Evolutionary conservation across 1,140 invertebrate genomes (phyloP).

Genomic region (Coelopa frigida): DNA sequence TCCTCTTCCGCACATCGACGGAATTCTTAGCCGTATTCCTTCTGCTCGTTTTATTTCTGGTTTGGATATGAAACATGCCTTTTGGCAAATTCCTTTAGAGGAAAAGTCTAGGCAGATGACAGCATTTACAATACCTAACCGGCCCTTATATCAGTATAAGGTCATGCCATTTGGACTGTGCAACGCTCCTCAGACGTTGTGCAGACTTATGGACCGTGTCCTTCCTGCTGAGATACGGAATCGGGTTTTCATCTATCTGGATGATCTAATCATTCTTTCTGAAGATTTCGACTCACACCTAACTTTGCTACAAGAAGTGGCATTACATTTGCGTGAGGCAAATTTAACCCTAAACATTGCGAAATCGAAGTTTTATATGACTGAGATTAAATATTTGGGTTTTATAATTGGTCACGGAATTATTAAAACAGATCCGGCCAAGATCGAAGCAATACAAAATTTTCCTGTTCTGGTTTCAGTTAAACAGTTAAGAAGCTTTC

Average conservation of each 20-base stretch:
- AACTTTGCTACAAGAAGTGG: slow-evolving; percentile 29
- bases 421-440: slow-evolving; percentile 15
- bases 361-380: slow-evolving; percentile 43
- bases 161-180: slow-evolving; percentile 18
- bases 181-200: slow-evolving; percentile 11
- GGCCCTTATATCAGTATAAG: slow-evolving; percentile 6
- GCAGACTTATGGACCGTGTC: slow-evolving; percentile 8
- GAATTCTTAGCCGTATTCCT: slow-evolving; percentile 14
- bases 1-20: slow-evolving; percentile 23
- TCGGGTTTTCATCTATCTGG: slow-evolving; percentile 18
- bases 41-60: slow-evolving; percentile 18
- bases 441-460: slow-evolving; percentile 17
- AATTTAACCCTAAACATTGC: slow-evolving; percentile 45
- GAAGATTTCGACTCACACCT: slow-evolving; percentile 43
- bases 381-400: slow-evolving; percentile 15
- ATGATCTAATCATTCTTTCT: slow-evolving; percentile 46
- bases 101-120: slow-evolving; percentile 37
- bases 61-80: slow-evolving; percentile 23
- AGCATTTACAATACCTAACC: slow-evolving; percentile 31
- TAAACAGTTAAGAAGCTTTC: slow-evolving; percentile 16
- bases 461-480: slow-evolving; percentile 16
- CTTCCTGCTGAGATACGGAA: slow-evolving; percentile 2
- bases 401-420: slow-evolving; percentile 10
- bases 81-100: slow-evolving; percentile 35
- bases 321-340: slow-evolving; percentile 32